phyloP scores from a whole-genome alignment of 2,113 vertebrate species.

The Brachionichthys hirsutus region DNA sequence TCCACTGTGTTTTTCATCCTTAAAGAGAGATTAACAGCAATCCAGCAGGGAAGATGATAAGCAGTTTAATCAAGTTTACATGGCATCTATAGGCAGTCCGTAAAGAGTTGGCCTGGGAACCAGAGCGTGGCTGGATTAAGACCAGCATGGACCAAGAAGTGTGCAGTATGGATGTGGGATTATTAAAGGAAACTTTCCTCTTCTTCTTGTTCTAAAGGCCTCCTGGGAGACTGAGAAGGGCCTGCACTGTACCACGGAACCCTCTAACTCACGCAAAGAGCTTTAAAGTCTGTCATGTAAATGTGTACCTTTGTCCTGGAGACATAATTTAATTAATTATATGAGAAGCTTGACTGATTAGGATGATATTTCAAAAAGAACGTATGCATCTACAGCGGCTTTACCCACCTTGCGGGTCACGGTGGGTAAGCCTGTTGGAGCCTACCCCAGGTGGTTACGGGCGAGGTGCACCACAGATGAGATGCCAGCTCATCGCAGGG shows the following conservation, averaged over 20 bases:
- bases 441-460: too few species aligned
- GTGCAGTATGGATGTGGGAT: too few species aligned
- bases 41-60: conserved; percentile 41
- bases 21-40: conserved; percentile 57
- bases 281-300: conserved; percentile 45
- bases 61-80: conserved; percentile 22
- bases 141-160: too few species aligned
- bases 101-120: too few species aligned
- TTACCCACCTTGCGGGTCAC: too few species aligned
- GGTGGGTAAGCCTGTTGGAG: too few species aligned
- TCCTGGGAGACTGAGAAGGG: conserved; percentile 30
- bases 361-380: background rate
- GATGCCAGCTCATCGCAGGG: too few species aligned
- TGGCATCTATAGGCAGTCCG: conserved; percentile 13
- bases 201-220: too few species aligned
- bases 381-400: too few species aligned
- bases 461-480: too few species aligned
- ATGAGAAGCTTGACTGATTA: conserved; percentile 15
- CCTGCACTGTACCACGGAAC: conserved; percentile 27
- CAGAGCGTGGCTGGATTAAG: too few species aligned
- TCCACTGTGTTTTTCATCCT: conserved; percentile 38
- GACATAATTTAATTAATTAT: conserved; percentile 1
- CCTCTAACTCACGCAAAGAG: conserved; percentile 29
- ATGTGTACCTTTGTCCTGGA: conserved; percentile 10
- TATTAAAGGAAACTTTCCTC: too few species aligned